These are phyloP conservation scores for Leucoma salicis DNA, from an alignment of 2,888 invertebrate genomes.

Conservation along the genomic window DNA sequence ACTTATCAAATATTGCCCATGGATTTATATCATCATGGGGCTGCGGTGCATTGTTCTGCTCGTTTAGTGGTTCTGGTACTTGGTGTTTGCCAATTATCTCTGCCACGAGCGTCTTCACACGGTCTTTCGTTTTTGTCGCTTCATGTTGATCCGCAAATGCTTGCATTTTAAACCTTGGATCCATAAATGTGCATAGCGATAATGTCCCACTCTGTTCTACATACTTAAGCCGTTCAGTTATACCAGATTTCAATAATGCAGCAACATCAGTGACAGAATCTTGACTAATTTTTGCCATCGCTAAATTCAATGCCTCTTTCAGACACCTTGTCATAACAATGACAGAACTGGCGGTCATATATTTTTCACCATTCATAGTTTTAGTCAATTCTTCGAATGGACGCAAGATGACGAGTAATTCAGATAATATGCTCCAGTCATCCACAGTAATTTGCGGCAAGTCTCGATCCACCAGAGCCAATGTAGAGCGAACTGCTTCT, in stretches of 20 bases:
- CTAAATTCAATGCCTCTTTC: not conserved
- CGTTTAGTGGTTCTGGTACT: too few relatives aligned
- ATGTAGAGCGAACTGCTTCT: not conserved
- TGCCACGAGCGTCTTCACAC: conserved; percentile 1
- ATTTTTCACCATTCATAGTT: conserved; percentile 11
- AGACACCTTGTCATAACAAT: not conserved
- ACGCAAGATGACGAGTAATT: not conserved
- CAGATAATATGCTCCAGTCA: not conserved
- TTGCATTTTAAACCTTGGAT: conserved; percentile 12
- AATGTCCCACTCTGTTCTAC: conserved; percentile 11
- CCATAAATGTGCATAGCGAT: conserved; percentile 10
- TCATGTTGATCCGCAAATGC: conserved; percentile 8
- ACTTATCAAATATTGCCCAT: not conserved
- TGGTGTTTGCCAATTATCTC: not conserved
- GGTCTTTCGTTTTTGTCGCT: conserved; percentile 4
- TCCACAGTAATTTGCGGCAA: not conserved
- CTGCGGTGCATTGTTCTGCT: not conserved
- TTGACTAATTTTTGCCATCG: not conserved
- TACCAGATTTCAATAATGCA: conserved; percentile 3
- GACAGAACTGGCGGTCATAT: conserved; percentile 4
- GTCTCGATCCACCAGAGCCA: conserved; percentile 3
- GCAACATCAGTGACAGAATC: not conserved
- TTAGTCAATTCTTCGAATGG: conserved; percentile 7
- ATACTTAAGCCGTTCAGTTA: not conserved
- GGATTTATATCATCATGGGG: not conserved